phyloP scores from a whole-genome alignment of 2,888 invertebrate genomes.

The Rhagonycha fulva region DNA sequence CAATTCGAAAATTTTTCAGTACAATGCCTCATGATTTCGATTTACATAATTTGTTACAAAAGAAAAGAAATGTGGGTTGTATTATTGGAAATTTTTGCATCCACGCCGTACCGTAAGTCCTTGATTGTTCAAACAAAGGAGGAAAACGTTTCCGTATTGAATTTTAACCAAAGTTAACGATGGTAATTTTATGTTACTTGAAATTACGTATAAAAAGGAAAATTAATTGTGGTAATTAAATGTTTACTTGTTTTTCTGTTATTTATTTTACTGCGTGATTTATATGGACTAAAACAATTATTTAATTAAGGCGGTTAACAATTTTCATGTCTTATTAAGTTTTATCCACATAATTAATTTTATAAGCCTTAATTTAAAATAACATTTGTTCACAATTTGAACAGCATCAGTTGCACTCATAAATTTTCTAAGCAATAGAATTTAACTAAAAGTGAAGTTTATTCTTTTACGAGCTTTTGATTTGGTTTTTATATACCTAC shows the following conservation, averaged over 20 bases:
- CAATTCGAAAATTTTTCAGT: not conserved
- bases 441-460: not conserved
- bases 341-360: slow-evolving; percentile 4
- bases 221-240: slow-evolving; percentile 4
- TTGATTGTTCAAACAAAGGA: slow-evolving; percentile 9
- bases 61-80: slow-evolving; percentile 2
- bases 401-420: not conserved
- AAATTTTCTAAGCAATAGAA: not conserved
- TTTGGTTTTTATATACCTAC: not conserved
- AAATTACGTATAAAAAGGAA: slow-evolving; percentile 3
- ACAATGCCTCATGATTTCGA: not conserved
- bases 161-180: slow-evolving; percentile 8
- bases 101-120: slow-evolving; percentile 9
- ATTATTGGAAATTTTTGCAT: slow-evolving; percentile 10
- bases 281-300: slow-evolving; percentile 5
- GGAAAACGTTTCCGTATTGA: slow-evolving; percentile 8
- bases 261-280: not conserved
- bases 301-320: slow-evolving; percentile 2
- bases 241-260: not conserved
- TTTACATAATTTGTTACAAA: not conserved
- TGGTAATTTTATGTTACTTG: not conserved
- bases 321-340: slow-evolving; percentile 3
- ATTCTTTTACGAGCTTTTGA: not conserved
- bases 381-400: not conserved
- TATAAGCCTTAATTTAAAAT: not conserved